Percentiles rank a stretch among this genome's conserved stretches.
Evolutionary conservation across 2,797 vertebrate genomes (phyloP).

Genomic region (Urocyon cinereoargenteus): DNA sequence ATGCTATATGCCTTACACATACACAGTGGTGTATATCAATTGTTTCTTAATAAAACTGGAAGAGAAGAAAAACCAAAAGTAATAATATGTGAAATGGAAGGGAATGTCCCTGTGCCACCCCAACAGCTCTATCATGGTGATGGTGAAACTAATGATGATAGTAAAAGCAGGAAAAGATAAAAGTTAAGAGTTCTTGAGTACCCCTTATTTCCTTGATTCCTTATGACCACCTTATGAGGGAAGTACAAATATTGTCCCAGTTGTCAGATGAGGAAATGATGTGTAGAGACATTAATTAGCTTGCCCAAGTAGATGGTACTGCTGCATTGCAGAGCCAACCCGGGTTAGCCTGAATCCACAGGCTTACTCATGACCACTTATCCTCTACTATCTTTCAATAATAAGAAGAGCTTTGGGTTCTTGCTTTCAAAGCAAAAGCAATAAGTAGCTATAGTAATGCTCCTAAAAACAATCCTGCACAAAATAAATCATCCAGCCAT

Average conservation of each 20-base stretch:
- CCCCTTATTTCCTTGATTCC: background rate
- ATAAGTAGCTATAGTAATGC: background rate
- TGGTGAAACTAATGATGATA: background rate
- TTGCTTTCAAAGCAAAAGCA: constrained; percentile 24
- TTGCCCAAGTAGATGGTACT: background rate
- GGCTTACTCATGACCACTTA: background rate
- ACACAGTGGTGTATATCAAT: background rate
- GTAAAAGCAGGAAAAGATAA: background rate
- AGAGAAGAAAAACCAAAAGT: background rate
- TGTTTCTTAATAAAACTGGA: background rate
- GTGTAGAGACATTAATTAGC: background rate
- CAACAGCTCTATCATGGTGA: background rate
- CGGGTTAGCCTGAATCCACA: background rate
- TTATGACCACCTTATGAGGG: background rate
- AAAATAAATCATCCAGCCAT: background rate
- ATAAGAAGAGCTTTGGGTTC: background rate
- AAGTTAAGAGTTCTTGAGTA: background rate
- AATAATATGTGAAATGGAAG: background rate
- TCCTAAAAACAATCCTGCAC: background rate
- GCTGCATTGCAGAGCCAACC: background rate
- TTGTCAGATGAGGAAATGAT: background rate
- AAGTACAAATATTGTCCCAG: too few species aligned
- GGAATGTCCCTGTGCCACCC: too few species aligned
- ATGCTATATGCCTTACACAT: background rate
- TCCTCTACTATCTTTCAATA: background rate